These are phyloP conservation scores for Acronicta leporina DNA, from an alignment of 2,888 invertebrate species.

Conservation along the genomic window DNA sequence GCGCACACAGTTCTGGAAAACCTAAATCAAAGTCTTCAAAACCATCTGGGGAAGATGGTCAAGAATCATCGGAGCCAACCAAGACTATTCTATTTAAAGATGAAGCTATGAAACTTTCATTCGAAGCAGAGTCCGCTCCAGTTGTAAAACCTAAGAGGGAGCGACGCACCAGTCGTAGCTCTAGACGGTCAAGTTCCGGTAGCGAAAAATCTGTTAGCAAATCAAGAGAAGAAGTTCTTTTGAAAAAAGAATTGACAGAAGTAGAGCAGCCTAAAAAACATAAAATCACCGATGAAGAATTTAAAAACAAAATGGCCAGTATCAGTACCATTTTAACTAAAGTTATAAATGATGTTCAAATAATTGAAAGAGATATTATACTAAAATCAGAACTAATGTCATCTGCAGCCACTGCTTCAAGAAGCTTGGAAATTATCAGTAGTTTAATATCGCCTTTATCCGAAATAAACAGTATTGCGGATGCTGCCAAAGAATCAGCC, in stretches of 20 bases:
- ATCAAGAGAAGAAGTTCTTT: conserved; percentile 71
- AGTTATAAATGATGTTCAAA: conserved; percentile 87
- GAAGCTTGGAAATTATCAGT: conserved; percentile 91
- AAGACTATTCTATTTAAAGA: conserved; percentile 75
- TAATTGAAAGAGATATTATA: conserved; percentile 91
- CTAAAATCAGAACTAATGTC: conserved; percentile 91
- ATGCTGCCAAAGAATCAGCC: conserved; percentile 84
- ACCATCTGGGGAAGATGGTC: conserved; percentile 72
- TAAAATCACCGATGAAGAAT: conserved; percentile 64
- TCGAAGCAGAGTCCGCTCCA: conserved; percentile 52
- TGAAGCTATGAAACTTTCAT: conserved; percentile 60
- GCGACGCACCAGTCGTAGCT: conserved; percentile 82
- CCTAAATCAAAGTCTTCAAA: conserved; percentile 75
- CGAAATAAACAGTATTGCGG: conserved; percentile 90
- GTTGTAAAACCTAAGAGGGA: conserved; percentile 68
- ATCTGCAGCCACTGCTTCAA: conserved; percentile 90
- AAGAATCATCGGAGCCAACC: conserved; percentile 72
- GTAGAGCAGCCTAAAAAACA: conserved; percentile 46
- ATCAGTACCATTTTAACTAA: conserved; percentile 78
- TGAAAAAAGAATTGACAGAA: conserved; percentile 50
- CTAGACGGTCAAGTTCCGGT: conserved; percentile 79
- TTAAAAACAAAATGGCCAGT: conserved; percentile 65
- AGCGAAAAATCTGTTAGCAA: conserved; percentile 85
- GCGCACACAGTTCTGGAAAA: conserved; percentile 90
- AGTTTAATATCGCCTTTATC: conserved; percentile 90